Percentiles rank a stretch among this genome's conserved stretches.
phyloP scores from a whole-genome alignment of 1,140 invertebrate species.

The Temnothorax curvispinosus region DNA sequence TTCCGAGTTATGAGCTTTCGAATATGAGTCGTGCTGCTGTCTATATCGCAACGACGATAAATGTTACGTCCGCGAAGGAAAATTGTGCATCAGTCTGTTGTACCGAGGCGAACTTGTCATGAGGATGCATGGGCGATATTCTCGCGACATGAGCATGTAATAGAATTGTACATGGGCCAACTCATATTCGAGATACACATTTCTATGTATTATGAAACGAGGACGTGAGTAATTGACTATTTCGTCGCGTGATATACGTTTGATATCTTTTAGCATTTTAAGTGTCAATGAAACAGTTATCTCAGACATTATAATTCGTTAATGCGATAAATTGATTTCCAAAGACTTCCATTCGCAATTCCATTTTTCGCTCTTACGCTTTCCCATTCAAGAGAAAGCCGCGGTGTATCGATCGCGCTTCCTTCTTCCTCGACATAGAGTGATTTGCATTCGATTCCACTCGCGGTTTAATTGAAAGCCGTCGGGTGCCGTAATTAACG shows the following conservation, averaged over 20 bases:
- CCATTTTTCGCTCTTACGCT: background rate
- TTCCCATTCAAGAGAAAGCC: background rate
- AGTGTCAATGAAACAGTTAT: background rate
- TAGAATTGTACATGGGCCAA: background rate
- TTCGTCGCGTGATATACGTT: background rate
- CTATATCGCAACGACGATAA: slow-evolving; percentile 26
- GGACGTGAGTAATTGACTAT: background rate
- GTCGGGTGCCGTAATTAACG: slow-evolving; percentile 20
- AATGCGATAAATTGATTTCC: slow-evolving; percentile 8
- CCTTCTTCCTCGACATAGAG: slow-evolving; percentile 1
- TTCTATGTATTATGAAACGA: background rate
- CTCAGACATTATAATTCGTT: background rate
- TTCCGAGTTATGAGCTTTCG: background rate
- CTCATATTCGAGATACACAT: background rate
- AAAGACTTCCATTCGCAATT: background rate
- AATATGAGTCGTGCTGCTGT: background rate
- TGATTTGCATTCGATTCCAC: slow-evolving; percentile 33
- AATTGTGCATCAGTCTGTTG: background rate
- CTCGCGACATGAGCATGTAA: background rate
- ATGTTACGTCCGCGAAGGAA: slow-evolving; percentile 16
- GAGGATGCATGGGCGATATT: background rate
- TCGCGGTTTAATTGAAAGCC: slow-evolving; percentile 48
- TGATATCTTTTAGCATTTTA: background rate
- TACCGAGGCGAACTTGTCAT: background rate
- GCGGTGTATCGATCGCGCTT: slow-evolving; percentile 1